Conservation (phyloP, 1,140 invertebrate species). For the Drosophila nigrodunni region DNA sequence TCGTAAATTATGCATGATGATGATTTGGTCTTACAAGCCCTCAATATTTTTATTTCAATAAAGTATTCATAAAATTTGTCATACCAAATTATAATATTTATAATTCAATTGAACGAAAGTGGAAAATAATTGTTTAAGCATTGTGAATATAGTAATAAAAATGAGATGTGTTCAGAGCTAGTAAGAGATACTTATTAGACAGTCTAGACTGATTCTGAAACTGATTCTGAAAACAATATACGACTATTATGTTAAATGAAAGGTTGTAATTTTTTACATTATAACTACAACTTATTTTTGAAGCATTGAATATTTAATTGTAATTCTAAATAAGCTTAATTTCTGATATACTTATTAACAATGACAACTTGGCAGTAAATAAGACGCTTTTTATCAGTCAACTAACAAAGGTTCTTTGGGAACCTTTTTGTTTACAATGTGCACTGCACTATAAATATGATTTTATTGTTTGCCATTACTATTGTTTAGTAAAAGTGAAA, state of each 20-base stretch:
- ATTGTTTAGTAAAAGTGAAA: neutral
- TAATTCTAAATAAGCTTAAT: neutral
- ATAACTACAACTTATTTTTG: too few relatives aligned
- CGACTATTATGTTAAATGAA: too few relatives aligned
- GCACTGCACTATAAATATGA: slow-evolving; percentile 29
- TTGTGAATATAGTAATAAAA: too few relatives aligned
- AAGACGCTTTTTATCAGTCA: slow-evolving; percentile 25
- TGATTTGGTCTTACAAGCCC: slow-evolving; percentile 20
- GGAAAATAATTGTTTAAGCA: neutral
- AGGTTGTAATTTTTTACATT: too few relatives aligned
- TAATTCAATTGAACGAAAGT: slow-evolving; percentile 7
- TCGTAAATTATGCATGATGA: slow-evolving; percentile 33
- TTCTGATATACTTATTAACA: slow-evolving; percentile 2
- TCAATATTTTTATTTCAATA: slow-evolving; percentile 3
- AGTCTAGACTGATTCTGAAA: too few relatives aligned
- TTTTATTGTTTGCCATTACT: slow-evolving; percentile 30
- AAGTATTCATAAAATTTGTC: neutral
- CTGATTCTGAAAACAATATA: too few relatives aligned
- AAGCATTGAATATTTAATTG: too few relatives aligned
- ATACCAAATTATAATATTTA: neutral
- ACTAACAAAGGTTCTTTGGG: slow-evolving; percentile 18
- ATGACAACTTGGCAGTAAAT: slow-evolving; percentile 9
- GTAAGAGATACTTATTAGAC: too few relatives aligned
- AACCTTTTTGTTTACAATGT: slow-evolving; percentile 8
- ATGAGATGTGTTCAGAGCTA: too few relatives aligned